Percentiles rank a stretch among this genome's conserved stretches.
These are phyloP conservation scores for Tetragonisca angustula DNA, from an alignment of 2,888 invertebrate species.

Conservation along the genomic window DNA sequence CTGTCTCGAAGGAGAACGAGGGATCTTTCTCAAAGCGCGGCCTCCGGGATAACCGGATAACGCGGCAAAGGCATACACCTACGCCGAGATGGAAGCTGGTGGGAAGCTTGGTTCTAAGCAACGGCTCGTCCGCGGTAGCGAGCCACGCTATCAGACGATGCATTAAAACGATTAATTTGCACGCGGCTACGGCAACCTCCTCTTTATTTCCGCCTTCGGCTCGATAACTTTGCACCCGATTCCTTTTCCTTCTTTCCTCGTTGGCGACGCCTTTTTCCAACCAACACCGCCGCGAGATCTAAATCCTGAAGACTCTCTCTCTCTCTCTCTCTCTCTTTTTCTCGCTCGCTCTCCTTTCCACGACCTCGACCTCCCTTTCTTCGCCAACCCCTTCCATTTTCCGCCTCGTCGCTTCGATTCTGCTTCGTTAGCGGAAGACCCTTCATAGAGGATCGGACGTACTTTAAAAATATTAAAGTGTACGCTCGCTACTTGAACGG, in stretches of 20 bases:
- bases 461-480: conserved; percentile 71
- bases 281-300: background rate
- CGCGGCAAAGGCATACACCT: conserved; percentile 31
- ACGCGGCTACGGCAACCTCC: conserved; percentile 37
- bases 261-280: conserved; percentile 5
- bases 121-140: conserved; percentile 39
- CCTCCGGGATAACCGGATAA: conserved; percentile 45
- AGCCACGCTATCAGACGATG: conserved; percentile 41
- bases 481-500: conserved; percentile 53
- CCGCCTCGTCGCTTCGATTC: conserved; percentile 64
- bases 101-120: conserved; percentile 6
- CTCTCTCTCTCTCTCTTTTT: background rate
- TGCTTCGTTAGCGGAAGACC: conserved; percentile 70
- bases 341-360: background rate
- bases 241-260: conserved; percentile 16
- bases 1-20: conserved; percentile 13
- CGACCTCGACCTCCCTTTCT: conserved; percentile 21
- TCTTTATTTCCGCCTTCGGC: conserved; percentile 61
- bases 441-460: conserved; percentile 63
- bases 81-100: conserved; percentile 18
- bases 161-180: conserved; percentile 74
- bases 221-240: conserved; percentile 55
- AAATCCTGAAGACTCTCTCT: conserved; percentile 17
- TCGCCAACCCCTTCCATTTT: conserved; percentile 59
- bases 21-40: conserved; percentile 23